These are phyloP conservation scores for Brachyhypopomus gauderio DNA, from an alignment of 2,113 vertebrate species.

Conservation along the genomic window DNA sequence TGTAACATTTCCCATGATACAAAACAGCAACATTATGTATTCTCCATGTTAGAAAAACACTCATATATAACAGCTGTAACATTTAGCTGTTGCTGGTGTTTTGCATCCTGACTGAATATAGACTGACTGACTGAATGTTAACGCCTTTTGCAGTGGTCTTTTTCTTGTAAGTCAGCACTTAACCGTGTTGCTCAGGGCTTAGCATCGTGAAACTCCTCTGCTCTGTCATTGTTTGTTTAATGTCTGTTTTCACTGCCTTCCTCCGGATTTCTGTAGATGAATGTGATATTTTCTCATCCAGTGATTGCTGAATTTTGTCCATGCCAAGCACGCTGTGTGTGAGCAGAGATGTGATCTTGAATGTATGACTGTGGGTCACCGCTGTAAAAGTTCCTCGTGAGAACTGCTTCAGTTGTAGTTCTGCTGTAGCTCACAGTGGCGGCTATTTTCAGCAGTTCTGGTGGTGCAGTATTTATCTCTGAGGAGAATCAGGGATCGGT, in stretches of 20 bases:
- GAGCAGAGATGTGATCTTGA: neutral
- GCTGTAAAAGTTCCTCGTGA: conserved; percentile 31
- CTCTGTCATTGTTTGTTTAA: conserved; percentile 21
- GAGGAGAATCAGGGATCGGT: conserved; percentile 68
- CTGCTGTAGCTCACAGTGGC: conserved; percentile 37
- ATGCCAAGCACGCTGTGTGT: neutral
- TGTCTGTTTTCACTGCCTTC: neutral
- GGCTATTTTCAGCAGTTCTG: conserved; percentile 54
- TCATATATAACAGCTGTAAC: no score
- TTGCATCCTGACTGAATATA: no score
- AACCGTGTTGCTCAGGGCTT: no score
- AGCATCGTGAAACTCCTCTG: neutral
- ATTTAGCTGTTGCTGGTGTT: no score
- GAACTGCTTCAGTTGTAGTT: conserved; percentile 40
- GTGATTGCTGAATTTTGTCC: neutral
- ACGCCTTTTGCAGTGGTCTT: no score
- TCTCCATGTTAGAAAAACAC: no score
- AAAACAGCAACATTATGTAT: no score
- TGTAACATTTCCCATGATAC: no score
- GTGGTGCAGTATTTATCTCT: conserved; percentile 61
- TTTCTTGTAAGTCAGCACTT: no score
- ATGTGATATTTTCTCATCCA: neutral
- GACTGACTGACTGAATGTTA: no score
- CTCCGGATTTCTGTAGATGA: conserved; percentile 6
- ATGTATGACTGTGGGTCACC: neutral